These are phyloP conservation scores for Charadrius vociferus DNA, from an alignment of 2,113 vertebrate species.

Conservation along the genomic window DNA sequence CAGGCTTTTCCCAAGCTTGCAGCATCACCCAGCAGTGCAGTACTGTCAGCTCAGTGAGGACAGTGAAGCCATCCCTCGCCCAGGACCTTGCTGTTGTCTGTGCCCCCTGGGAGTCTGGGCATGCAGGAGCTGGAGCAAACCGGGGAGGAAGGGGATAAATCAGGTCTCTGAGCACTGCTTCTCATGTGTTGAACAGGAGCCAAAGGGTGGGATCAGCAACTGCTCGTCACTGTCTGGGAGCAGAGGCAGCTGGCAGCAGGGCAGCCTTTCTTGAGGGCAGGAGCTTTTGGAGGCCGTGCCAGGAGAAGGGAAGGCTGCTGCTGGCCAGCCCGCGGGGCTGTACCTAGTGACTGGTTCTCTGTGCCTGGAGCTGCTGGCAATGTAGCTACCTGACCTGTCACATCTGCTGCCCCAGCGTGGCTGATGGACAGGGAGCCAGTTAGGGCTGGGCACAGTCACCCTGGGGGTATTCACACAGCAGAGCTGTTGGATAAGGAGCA, in stretches of 20 bases:
- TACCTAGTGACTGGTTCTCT: not conserved
- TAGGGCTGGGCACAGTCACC: not conserved
- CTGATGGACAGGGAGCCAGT: not conserved
- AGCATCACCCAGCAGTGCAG: not conserved
- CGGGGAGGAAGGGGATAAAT: not conserved
- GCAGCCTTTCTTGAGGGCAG: not conserved
- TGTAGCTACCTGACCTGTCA: not conserved
- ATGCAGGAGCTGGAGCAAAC: not conserved
- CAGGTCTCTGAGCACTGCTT: not conserved
- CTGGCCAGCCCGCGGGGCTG: not conserved
- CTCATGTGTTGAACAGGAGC: not conserved
- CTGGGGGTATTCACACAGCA: not conserved
- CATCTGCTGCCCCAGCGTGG: not conserved
- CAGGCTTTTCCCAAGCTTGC: not conserved
- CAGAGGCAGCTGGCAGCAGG: not conserved
- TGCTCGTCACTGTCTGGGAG: not conserved
- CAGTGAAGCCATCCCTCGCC: not conserved
- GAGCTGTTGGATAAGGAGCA: not conserved
- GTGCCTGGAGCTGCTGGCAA: not conserved
- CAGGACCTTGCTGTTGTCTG: not conserved
- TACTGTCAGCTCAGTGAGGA: not conserved
- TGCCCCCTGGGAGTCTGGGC: not conserved
- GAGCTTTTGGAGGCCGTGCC: not conserved
- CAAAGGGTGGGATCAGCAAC: not conserved
- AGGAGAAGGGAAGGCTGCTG: not conserved